Conservation (phyloP, 2,888 invertebrate genomes). For the Leucozona laternaria region DNA sequence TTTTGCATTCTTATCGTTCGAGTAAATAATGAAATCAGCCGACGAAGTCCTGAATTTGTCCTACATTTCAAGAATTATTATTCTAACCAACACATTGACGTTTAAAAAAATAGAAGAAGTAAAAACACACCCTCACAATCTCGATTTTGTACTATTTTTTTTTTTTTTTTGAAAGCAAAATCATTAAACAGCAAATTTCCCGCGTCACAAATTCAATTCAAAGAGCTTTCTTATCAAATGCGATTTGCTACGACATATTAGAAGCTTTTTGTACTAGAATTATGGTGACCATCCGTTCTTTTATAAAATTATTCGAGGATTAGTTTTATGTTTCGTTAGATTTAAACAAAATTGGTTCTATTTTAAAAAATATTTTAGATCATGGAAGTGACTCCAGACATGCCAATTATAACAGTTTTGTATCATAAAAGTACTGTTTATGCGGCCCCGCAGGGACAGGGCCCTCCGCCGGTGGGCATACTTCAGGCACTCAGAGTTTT, state of each 20-base stretch:
- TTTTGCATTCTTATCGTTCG: slow-evolving; percentile 15
- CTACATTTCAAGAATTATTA: slow-evolving; percentile 22
- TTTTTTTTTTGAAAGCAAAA: slow-evolving; percentile 38
- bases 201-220: slow-evolving; percentile 33
- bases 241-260: background rate
- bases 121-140: slow-evolving; percentile 7
- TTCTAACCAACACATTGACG: background rate
- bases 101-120: background rate
- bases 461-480: too few relatives aligned
- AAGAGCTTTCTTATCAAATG: slow-evolving; percentile 43
- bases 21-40: slow-evolving; percentile 39
- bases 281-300: background rate
- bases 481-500: too few relatives aligned
- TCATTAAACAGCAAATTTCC: slow-evolving; percentile 32
- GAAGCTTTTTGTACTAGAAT: slow-evolving; percentile 38
- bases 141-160: background rate
- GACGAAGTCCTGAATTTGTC: slow-evolving; percentile 29
- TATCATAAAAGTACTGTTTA: too few relatives aligned
- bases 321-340: too few relatives aligned
- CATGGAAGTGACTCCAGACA: too few relatives aligned
- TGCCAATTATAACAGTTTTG: too few relatives aligned
- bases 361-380: too few relatives aligned
- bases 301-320: background rate
- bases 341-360: too few relatives aligned
- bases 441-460: too few relatives aligned